phyloP scores from a whole-genome alignment of 2,888 invertebrate genomes.

The Leptinotarsa tumamoca region DNA sequence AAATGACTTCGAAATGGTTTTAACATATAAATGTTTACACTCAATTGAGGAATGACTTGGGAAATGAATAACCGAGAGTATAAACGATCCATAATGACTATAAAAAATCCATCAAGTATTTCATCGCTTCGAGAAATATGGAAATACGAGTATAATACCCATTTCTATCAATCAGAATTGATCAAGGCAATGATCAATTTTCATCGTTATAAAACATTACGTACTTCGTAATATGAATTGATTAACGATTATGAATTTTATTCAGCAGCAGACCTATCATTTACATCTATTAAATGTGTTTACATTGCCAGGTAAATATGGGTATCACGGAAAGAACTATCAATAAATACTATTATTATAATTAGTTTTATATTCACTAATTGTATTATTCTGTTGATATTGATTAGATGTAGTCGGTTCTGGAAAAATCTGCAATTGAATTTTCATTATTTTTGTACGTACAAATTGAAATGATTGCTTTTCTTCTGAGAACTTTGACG shows the following conservation, averaged over 20 bases:
- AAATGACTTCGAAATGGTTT: neutral
- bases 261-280: slow-evolving; percentile 31
- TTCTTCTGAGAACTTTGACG: too few relatives aligned
- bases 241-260: slow-evolving; percentile 30
- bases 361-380: neutral
- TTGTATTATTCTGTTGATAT: slow-evolving; percentile 7
- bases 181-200: slow-evolving; percentile 24
- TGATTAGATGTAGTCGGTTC: neutral
- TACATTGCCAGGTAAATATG: slow-evolving; percentile 17
- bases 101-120: neutral
- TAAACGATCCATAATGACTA: neutral
- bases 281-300: slow-evolving; percentile 26
- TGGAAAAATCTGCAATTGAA: neutral
- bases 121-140: neutral
- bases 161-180: slow-evolving; percentile 14
- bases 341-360: slow-evolving; percentile 23
- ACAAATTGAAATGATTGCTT: too few relatives aligned
- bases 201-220: slow-evolving; percentile 12
- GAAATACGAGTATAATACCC: too few relatives aligned
- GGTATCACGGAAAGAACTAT: slow-evolving; percentile 16
- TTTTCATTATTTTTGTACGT: too few relatives aligned
- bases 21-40: neutral
- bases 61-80: neutral
- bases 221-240: slow-evolving; percentile 29
- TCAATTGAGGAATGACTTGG: neutral